These are phyloP conservation scores for Panopea generosa DNA, from an alignment of 2,888 invertebrate genomes.

Conservation along the genomic window DNA sequence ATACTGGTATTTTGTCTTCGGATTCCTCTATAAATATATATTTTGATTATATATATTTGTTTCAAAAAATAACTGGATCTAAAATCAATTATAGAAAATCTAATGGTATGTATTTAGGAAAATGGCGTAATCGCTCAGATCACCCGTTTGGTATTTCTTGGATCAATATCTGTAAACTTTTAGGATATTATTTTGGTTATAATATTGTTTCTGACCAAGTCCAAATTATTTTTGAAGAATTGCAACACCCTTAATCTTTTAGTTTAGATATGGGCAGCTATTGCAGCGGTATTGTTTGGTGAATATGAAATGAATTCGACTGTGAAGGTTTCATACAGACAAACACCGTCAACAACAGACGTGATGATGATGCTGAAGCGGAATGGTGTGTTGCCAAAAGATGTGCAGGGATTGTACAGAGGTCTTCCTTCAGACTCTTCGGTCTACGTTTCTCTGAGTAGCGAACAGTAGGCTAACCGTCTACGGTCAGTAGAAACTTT, in stretches of 20 bases:
- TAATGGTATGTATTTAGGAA: conserved; percentile 53
- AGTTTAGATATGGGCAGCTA: no score
- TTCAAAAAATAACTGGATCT: conserved; percentile 41
- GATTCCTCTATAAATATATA: background rate
- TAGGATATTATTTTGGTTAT: conserved; percentile 54
- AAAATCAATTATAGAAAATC: conserved; percentile 55
- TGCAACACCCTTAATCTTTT: conserved; percentile 29
- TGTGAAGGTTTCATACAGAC: no score
- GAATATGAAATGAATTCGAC: no score
- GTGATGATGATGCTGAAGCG: no score
- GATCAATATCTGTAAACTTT: conserved; percentile 49
- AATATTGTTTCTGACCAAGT: conserved; percentile 37
- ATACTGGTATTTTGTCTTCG: conserved; percentile 21
- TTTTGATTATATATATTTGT: conserved; percentile 19
- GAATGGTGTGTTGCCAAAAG: no score
- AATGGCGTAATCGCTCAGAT: conserved; percentile 59
- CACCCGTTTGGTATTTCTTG: conserved; percentile 64
- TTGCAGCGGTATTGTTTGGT: no score
- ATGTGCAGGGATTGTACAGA: no score
- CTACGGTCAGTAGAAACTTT: no score
- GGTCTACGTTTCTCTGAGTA: background rate
- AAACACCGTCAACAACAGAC: no score
- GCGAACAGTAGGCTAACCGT: no score
- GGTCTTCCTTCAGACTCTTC: no score
- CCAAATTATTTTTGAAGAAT: conserved; percentile 40